A percentile compares a stretch with the other conserved stretches of the same genome.
Evolutionary conservation across 2,797 vertebrate genomes (phyloP).

Genomic region (Chrysocyon brachyurus): DNA sequence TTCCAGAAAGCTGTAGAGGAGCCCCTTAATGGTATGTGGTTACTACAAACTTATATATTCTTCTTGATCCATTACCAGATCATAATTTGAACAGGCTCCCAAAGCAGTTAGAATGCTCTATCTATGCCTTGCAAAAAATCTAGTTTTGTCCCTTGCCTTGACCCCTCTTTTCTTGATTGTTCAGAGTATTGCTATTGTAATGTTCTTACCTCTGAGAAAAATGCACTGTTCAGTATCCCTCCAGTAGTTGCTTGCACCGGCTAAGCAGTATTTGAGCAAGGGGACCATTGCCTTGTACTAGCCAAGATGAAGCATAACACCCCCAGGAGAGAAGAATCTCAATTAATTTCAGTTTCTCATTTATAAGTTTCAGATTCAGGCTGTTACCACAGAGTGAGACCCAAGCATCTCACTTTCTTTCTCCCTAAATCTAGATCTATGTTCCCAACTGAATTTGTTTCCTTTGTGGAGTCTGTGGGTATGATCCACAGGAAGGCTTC

Average conservation of each 20-base stretch:
- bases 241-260: not conserved
- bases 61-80: constrained; percentile 75
- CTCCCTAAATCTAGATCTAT: not conserved
- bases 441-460: constrained; percentile 42
- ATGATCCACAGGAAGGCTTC: constrained; percentile 29
- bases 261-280: not conserved
- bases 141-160: not conserved
- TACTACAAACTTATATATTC: constrained; percentile 82
- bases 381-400: not conserved
- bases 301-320: not conserved
- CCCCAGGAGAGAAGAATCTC: not conserved
- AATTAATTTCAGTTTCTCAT: constrained; percentile 30
- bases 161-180: not conserved
- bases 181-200: not conserved
- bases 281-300: not conserved
- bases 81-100: constrained; percentile 40
- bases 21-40: constrained; percentile 92
- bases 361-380: constrained; percentile 54
- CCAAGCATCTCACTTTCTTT: constrained; percentile 30
- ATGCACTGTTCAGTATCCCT: not conserved
- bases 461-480: constrained; percentile 28
- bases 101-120: constrained; percentile 29
- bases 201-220: constrained; percentile 59
- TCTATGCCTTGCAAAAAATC: constrained; percentile 42
- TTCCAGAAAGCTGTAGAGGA: constrained; percentile 93